Conservation (phyloP, 2,888 invertebrate species). For the Coenonympha glycerion region DNA sequence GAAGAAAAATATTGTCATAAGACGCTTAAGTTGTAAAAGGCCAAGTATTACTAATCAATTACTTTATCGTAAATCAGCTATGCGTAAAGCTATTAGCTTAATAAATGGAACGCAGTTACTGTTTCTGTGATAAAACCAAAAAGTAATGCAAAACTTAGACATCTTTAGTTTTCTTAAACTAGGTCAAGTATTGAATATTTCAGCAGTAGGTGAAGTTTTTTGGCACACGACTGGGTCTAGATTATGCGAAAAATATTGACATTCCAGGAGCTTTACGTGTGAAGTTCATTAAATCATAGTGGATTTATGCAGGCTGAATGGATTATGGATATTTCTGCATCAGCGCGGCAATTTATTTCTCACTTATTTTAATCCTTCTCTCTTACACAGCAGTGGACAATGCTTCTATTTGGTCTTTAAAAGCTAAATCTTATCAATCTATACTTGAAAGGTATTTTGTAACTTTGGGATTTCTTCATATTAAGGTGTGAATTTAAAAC, state of each 20-base stretch:
- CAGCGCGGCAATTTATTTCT: too few species aligned
- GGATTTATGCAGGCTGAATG: background rate
- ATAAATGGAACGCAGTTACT: background rate
- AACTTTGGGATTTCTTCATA: too few species aligned
- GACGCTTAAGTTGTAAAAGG: too few species aligned
- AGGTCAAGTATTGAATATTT: slow-evolving; percentile 15
- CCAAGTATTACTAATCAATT: background rate
- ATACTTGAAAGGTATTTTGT: too few species aligned
- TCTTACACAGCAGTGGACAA: too few species aligned
- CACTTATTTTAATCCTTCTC: too few species aligned
- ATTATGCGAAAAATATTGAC: slow-evolving; percentile 12
- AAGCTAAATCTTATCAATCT: too few species aligned
- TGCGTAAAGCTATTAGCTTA: background rate
- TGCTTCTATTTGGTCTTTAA: too few species aligned
- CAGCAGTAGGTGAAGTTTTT: slow-evolving; percentile 14
- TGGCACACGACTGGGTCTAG: slow-evolving; percentile 17
- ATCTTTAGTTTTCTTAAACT: background rate
- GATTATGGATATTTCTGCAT: slow-evolving; percentile 2
- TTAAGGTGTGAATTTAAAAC: too few species aligned
- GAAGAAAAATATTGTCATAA: too few species aligned
- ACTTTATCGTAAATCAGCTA: background rate
- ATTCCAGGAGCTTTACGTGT: slow-evolving; percentile 6
- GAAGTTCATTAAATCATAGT: background rate
- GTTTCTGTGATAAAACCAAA: background rate
- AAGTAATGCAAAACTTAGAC: background rate